Percentiles rank a stretch among this genome's conserved stretches.
These are phyloP conservation scores for Stichopus chloronotus DNA, from an alignment of 35 echinoderm and acorn worm species.

Conservation along the genomic window DNA sequence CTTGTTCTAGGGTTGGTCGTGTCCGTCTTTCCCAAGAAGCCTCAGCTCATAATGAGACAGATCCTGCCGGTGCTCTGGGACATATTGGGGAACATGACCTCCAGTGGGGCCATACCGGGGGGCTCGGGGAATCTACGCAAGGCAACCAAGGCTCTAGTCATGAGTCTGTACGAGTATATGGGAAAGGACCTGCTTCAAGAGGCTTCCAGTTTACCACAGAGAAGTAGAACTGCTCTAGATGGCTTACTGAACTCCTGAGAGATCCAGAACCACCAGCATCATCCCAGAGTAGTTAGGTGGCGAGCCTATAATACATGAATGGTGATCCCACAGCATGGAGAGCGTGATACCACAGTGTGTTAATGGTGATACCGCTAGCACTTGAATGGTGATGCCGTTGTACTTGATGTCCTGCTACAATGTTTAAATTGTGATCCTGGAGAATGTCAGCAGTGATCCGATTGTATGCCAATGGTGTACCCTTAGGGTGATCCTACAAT, in stretches of 20 bases:
- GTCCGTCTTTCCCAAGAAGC: slow-evolving; percentile 79
- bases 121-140: slow-evolving; percentile 86
- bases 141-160: slow-evolving; percentile 70
- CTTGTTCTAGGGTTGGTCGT: slow-evolving; percentile 64
- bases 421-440: not conserved
- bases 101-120: slow-evolving; percentile 83
- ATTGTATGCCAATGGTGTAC: too few species aligned
- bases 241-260: slow-evolving; percentile 14
- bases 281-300: not conserved
- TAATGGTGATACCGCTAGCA: not conserved
- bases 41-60: slow-evolving; percentile 81
- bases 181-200: slow-evolving; percentile 80
- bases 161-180: slow-evolving; percentile 75
- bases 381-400: not conserved
- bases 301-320: not conserved
- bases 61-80: slow-evolving; percentile 92
- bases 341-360: not conserved
- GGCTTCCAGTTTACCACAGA: slow-evolving; percentile 73
- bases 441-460: not conserved
- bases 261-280: not conserved
- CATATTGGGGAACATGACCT: slow-evolving; percentile 88
- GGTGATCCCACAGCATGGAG: not conserved
- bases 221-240: slow-evolving; percentile 45
- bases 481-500: too few species aligned
- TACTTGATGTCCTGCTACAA: not conserved